A percentile compares a stretch with the other conserved stretches of the same genome.
Evolutionary conservation across 2,113 vertebrate species (phyloP).

Genomic region (Aepyceros melampus): DNA sequence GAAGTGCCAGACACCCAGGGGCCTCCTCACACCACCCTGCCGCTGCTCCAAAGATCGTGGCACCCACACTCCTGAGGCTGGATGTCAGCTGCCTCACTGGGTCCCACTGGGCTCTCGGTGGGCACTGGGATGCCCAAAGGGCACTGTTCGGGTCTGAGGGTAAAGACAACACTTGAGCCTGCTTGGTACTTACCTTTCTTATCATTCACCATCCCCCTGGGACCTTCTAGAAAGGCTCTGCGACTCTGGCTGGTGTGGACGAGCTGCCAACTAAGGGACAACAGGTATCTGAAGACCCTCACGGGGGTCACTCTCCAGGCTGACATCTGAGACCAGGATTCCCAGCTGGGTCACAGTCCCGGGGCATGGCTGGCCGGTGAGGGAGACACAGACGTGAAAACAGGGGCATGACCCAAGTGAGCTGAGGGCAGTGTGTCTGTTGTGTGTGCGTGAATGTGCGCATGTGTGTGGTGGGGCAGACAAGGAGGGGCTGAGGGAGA

Average conservation of each 20-base stretch:
- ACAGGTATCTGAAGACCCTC: neutral
- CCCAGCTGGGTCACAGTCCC: neutral
- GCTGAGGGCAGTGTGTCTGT: neutral
- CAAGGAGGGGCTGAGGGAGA: neutral
- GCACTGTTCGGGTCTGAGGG: neutral
- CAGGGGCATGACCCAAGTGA: neutral
- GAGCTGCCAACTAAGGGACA: neutral
- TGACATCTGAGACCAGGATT: neutral
- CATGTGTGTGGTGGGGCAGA: neutral
- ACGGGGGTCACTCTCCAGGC: neutral
- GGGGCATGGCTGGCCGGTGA: neutral
- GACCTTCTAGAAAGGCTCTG: neutral
- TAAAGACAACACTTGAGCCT: neutral
- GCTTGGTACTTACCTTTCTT: neutral
- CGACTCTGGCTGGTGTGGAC: neutral
- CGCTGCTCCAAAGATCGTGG: neutral
- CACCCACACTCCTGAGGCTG: neutral
- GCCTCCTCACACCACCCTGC: neutral
- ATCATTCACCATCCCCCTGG: neutral
- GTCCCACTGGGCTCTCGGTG: neutral
- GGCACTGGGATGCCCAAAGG: fast-evolving
- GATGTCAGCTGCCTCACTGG: neutral
- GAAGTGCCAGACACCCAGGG: neutral
- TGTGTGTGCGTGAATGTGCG: neutral
- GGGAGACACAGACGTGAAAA: neutral